Conservation (phyloP, 2,797 vertebrate species). For the Pangasius macronema region DNA sequence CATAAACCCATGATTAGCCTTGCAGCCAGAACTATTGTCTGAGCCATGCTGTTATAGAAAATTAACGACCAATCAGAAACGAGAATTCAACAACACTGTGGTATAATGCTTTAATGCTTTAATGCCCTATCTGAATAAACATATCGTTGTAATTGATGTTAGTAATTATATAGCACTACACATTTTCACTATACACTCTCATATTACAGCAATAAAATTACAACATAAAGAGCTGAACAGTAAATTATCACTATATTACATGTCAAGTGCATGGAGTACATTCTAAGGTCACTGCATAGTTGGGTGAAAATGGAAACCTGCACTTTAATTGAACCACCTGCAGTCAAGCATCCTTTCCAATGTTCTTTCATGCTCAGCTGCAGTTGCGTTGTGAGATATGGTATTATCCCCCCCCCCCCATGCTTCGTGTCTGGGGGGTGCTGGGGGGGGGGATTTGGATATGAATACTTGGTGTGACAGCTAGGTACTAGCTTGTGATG, state of each 20-base stretch:
- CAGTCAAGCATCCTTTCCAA: constrained; percentile 18
- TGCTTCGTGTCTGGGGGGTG: constrained; percentile 10
- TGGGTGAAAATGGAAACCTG: constrained; percentile 24
- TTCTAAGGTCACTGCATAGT: neutral
- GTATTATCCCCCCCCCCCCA: neutral
- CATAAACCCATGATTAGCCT: neutral
- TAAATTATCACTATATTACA: constrained; percentile 9
- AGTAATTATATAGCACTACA: neutral
- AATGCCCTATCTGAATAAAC: constrained; percentile 1
- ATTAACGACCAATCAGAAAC: neutral
- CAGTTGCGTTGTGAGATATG: constrained; percentile 7
- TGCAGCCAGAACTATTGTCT: neutral
- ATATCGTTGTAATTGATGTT: constrained; percentile 9
- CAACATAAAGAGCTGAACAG: neutral
- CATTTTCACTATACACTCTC: neutral
- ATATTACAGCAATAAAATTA: constrained; percentile 6
- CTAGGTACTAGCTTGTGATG: constrained; percentile 35
- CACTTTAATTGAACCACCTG: constrained; percentile 31
- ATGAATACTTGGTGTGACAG: constrained; percentile 44
- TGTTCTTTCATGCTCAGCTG: constrained; percentile 10
- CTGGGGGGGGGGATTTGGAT: neutral
- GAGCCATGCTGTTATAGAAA: neutral
- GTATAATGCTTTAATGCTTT: neutral
- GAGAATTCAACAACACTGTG: neutral
- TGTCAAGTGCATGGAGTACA: neutral